Evolutionary conservation across 2,888 invertebrate genomes (phyloP), one percentile per base, ranked within the genome.

Genomic region (Anarsia innoxiella): DNA sequence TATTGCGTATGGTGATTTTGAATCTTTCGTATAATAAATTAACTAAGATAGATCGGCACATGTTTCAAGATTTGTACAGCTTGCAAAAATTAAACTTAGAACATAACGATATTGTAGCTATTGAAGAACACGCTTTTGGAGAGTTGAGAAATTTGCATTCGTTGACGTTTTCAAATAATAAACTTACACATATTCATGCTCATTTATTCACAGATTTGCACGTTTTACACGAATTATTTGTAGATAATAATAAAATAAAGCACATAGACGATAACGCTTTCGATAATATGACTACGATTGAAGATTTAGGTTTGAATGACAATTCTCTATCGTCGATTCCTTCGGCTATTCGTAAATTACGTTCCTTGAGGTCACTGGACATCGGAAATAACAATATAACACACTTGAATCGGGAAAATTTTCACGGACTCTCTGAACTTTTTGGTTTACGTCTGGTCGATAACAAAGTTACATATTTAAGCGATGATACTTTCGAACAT

Each of bases 361-460:
- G 87, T 32, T 88, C 89, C 50, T 74, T 95, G 41, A 90, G 90
- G 69, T 90, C 91, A 12, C 82, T 95, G 48, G 93, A 94, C 78
- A 87, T 95, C 48, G 93, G 93, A 12, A 92, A 93, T 64, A 95
- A 95, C 76, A 88, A 88, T 62, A 91, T 96, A 66, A 88, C 89
- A 57, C 83, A 86, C 46, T 86, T 96, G 48, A 88, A 85, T 46
- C 89, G 90, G 59, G 88, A 90, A 53, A 91, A 92, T 48, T 93
- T 95, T 63, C 87, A 86, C 51, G 92, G 93, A 8, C 76, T 95
- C 44, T 86, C 89, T 44, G 89, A 91, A 59, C 86, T 96, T 45
- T 90, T 90, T 58, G 91, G 92, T 37, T 82, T 96, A 44, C 88
- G 94, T 44, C 72, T 95, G 51, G 92, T 93, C 39, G 92, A 92